A percentile compares a stretch with the other conserved stretches of the same genome.
phyloP scores from a whole-genome alignment of 2,797 vertebrate species.

The Spatula versicolor region DNA sequence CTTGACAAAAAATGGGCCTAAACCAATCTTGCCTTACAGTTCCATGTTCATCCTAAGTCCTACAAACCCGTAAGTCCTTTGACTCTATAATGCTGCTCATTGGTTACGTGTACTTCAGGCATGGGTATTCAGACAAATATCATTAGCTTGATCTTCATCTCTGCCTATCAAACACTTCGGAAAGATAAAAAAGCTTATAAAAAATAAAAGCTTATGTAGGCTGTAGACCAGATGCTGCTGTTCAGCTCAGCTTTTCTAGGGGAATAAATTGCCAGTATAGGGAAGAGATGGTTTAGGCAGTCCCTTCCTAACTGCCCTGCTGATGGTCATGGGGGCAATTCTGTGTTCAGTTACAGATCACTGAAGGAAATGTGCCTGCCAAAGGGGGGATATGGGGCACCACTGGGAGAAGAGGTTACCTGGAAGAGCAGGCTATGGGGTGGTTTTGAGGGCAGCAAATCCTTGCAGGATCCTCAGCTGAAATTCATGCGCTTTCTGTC shows the following conservation, averaged over 20 bases:
- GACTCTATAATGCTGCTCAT: accelerated
- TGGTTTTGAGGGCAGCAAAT: neutral
- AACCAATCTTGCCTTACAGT: conserved; percentile 92
- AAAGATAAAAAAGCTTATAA: neutral
- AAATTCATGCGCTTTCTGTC: neutral
- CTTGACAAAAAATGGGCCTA: conserved; percentile 80
- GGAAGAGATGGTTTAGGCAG: neutral
- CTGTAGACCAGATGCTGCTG: neutral
- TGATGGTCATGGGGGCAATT: neutral
- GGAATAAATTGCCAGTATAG: neutral
- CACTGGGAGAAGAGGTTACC: neutral
- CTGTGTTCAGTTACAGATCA: neutral
- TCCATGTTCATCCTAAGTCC: conserved; percentile 96
- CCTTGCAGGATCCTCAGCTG: neutral
- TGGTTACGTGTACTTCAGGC: neutral
- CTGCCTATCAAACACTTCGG: neutral
- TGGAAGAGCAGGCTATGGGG: neutral
- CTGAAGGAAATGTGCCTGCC: too few relatives aligned
- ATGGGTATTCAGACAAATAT: neutral
- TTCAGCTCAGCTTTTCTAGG: neutral
- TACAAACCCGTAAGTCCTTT: conserved; percentile 91
- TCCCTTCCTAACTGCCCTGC: neutral
- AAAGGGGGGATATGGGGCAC: neutral
- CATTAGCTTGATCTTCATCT: neutral
- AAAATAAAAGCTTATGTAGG: neutral